Percentiles rank a stretch among this genome's conserved stretches.
These are phyloP conservation scores for Eubucco bourcierii DNA, from an alignment of 2,113 vertebrate species.

Conservation along the genomic window DNA sequence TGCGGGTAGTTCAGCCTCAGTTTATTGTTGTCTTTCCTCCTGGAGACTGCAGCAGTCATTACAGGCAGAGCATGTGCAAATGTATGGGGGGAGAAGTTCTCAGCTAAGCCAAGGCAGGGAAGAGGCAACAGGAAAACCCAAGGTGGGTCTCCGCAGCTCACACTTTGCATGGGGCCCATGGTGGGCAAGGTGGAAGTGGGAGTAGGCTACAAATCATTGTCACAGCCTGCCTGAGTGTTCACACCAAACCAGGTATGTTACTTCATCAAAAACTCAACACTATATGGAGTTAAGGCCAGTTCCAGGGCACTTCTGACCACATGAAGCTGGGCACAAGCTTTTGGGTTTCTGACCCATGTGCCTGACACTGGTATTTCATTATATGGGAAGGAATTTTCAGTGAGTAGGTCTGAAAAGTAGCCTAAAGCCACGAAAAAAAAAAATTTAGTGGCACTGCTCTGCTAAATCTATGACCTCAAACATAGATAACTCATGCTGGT, in stretches of 20 bases:
- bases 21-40: not conserved
- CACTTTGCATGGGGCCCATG: fast-evolving
- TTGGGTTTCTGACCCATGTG: not conserved
- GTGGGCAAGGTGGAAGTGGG: not conserved
- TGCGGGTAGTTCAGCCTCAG: not conserved
- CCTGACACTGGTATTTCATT: not conserved
- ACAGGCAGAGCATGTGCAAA: not conserved
- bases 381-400: not conserved
- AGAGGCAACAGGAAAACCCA: fast-evolving
- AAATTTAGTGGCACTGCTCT: fast-evolving
- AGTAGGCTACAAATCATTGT: not conserved
- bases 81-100: not conserved
- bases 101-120: not conserved
- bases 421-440: not conserved
- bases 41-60: not conserved
- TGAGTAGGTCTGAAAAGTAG: not conserved
- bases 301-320: not conserved
- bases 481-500: not conserved
- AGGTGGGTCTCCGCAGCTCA: not conserved
- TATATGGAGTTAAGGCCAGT: not conserved
- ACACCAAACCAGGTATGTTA: not conserved
- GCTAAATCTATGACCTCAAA: not conserved
- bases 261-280: not conserved
- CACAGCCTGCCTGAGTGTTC: not conserved
- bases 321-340: not conserved